These are phyloP conservation scores for Cydia pomonella DNA, from an alignment of 1,140 invertebrate species.

Conservation along the genomic window DNA sequence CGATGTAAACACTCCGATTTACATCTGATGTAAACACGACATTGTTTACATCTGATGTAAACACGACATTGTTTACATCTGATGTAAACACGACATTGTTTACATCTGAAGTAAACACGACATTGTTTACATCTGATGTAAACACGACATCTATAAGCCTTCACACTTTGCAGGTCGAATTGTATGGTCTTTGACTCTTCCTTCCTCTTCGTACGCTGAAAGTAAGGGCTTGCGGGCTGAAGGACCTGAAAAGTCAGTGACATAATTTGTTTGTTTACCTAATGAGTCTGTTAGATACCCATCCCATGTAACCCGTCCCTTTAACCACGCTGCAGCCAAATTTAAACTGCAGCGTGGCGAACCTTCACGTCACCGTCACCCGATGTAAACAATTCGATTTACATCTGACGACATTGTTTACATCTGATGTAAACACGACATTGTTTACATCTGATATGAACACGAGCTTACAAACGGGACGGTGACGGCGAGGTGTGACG, in stretches of 20 bases:
- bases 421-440: conserved; percentile 41
- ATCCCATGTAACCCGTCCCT: conserved; percentile 46
- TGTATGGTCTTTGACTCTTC: no score
- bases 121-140: conserved; percentile 44
- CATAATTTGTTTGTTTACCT: no score
- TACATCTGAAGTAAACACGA: conserved; percentile 42
- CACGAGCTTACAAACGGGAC: background rate
- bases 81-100: conserved; percentile 5
- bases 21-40: no score
- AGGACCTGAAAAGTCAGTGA: no score
- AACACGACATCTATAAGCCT: no score
- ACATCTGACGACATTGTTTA: conserved; percentile 29
- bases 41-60: conserved; percentile 36
- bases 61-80: conserved; percentile 48
- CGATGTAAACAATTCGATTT: conserved; percentile 30
- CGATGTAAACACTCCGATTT: conserved; percentile 30
- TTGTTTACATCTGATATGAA: conserved; percentile 43
- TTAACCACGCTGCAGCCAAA: conserved; percentile 57
- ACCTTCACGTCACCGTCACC: conserved; percentile 62
- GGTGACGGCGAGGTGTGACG: conserved; percentile 58
- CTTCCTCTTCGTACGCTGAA: no score
- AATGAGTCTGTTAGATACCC: no score
- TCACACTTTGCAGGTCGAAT: no score
- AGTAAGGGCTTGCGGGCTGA: no score
- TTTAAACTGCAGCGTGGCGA: conserved; percentile 57